These are phyloP conservation scores for Ranitomeya imitator DNA, from an alignment of 2,113 vertebrate genomes.

Conservation along the genomic window DNA sequence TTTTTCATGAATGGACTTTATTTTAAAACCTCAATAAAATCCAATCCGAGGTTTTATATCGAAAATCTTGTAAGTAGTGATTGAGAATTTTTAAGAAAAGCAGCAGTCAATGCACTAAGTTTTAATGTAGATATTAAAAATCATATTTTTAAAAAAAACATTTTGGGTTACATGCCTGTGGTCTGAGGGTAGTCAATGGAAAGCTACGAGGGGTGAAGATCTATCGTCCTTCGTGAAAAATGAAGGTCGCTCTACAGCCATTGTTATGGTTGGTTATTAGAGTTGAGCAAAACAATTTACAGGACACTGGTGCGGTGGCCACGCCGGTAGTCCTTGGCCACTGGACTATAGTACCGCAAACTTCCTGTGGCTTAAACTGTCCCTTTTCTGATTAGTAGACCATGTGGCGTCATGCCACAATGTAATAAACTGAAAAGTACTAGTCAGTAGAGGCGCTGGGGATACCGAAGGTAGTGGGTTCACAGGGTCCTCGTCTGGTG, in stretches of 20 bases:
- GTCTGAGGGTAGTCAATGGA: neutral
- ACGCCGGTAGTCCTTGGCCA: no score
- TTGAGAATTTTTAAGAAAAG: neutral
- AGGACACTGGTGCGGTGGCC: no score
- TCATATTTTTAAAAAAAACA: conserved; percentile 34
- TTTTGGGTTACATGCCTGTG: neutral
- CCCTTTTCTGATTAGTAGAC: no score
- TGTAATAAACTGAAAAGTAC: no score
- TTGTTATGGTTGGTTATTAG: neutral
- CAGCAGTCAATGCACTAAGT: conserved; percentile 33
- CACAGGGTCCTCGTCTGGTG: no score
- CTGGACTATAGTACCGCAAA: no score
- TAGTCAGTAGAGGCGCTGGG: no score
- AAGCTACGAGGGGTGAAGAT: neutral
- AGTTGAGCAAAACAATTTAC: no score
- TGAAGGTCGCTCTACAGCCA: neutral
- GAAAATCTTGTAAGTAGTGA: neutral
- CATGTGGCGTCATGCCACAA: no score
- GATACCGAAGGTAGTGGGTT: no score
- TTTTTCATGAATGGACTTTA: neutral
- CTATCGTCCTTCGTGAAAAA: no score
- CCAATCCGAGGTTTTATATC: neutral
- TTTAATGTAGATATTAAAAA: conserved; percentile 36
- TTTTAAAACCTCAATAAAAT: neutral
- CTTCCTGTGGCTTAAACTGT: no score